Evolutionary conservation across 2,113 vertebrate species (phyloP).

Genomic region (Eurypyga helias): DNA sequence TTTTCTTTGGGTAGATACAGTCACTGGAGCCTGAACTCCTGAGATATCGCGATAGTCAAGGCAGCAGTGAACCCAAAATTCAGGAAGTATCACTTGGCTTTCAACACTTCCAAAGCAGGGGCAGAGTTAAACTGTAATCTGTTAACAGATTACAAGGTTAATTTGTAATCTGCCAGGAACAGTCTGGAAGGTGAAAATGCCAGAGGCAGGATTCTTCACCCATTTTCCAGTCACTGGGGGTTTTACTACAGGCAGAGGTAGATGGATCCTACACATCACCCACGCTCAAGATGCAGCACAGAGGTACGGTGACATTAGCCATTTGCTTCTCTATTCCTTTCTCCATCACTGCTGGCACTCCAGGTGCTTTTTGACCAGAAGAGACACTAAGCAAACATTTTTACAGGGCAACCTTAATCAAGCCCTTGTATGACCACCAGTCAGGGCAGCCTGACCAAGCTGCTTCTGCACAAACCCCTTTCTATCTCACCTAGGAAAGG

Average conservation of each 20-base stretch:
- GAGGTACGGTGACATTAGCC: not conserved
- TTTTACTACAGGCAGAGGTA: not conserved
- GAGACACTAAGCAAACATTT: not conserved
- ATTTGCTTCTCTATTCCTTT: not conserved
- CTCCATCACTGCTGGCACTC: not conserved
- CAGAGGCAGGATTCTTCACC: not conserved
- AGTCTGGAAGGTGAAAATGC: not conserved
- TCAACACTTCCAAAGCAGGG: not conserved
- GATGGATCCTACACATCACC: not conserved
- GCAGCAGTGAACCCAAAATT: not conserved
- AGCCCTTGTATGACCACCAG: not conserved
- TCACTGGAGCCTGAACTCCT: not conserved
- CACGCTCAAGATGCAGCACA: not conserved
- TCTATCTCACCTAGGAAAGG: not conserved
- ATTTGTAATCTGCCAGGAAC: not conserved
- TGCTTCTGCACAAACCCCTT: not conserved
- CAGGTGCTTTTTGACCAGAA: not conserved
- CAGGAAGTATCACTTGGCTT: not conserved
- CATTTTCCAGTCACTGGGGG: not conserved
- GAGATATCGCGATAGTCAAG: not conserved
- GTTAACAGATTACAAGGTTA: not conserved
- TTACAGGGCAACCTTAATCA: not conserved
- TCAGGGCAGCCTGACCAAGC: not conserved
- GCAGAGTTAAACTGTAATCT: constrained; percentile 11
- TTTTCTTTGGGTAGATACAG: not conserved